phyloP scores from a whole-genome alignment of 2,113 vertebrate species.

The Pycnonotus jocosus region DNA sequence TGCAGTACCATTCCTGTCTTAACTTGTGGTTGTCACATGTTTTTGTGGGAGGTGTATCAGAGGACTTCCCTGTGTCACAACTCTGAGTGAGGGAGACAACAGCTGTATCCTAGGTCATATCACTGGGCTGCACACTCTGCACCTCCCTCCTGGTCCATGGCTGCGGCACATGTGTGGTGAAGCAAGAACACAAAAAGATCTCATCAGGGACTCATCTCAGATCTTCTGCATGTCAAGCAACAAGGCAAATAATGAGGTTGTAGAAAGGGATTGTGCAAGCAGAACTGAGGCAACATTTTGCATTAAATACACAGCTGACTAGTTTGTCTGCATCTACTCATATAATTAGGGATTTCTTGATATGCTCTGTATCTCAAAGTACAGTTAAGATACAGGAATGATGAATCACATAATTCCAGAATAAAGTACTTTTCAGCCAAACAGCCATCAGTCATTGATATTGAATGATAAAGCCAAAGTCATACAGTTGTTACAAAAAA shows the following conservation, averaged over 20 bases:
- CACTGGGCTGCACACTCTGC: fast-evolving
- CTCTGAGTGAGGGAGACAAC: background rate
- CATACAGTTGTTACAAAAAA: background rate
- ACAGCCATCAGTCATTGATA: background rate
- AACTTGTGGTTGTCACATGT: background rate
- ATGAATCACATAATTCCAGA: background rate
- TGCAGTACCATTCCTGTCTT: background rate
- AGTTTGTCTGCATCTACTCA: background rate
- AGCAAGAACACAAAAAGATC: background rate
- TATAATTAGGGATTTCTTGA: conserved; percentile 33
- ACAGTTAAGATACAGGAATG: background rate
- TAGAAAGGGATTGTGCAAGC: conserved; percentile 22
- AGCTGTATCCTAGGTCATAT: background rate
- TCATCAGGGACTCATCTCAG: background rate
- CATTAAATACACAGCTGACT: conserved; percentile 33
- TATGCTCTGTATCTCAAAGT: background rate
- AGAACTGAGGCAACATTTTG: background rate
- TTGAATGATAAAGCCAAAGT: background rate
- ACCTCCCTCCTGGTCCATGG: background rate
- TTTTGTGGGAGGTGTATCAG: background rate
- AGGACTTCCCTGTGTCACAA: background rate
- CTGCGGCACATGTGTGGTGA: background rate
- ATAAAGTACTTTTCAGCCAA: background rate
- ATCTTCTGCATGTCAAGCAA: background rate
- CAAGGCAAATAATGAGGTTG: background rate